Base-by-base conservation (phyloP, 2,888 invertebrate species). In the Meliscaeva auricollis region DNA sequence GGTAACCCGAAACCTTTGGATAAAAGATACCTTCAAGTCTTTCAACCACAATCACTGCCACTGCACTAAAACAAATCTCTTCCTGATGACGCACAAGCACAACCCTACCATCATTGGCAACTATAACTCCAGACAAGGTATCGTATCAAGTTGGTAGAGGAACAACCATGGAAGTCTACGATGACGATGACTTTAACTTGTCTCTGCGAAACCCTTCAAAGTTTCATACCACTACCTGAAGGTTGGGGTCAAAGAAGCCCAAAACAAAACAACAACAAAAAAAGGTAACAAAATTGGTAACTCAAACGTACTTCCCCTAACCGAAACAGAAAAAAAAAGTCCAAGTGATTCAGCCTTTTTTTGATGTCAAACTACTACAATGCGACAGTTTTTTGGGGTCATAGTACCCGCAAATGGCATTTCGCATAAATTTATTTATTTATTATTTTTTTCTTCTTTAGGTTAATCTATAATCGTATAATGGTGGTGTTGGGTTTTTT, bases 141-240 rank as follows among this genome's bases (percentile, higher is more conserved):
- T 50, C 48, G 26, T 20, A 62, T 30, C 41, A 41, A 41, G 22
- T 38, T 35, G 8, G 22, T 22, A 60, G 8, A n/a, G 2, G 26
- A 5, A 32, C 32, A 5, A 32, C 32, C 41, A 60, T 44, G 41
- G 62, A 46, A 50, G 52, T 48, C 20, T 38, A 17, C 32, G 60
- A 58, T 38, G 32, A 32, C 60, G 20, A 56, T 48, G 46, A 32
- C 13, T 15, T 38, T 44, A 66, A 75, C 78, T 84, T 79, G 74
- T 70, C 83, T 66, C 44, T 38, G 17, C 32, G 84, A 84, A 84
- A 79, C 84, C 84, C 75, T 75, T 84, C 79, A 84, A 84, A 72
- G 58, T 60, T 54, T 32, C 13, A 48, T 17, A 70, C 41, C 69
- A 70, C 73, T 26, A 26, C 32, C 41, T 41, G 56, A 64, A 79